phyloP scores from a whole-genome alignment of 1,140 invertebrate genomes.

The Vanessa tameamea region DNA sequence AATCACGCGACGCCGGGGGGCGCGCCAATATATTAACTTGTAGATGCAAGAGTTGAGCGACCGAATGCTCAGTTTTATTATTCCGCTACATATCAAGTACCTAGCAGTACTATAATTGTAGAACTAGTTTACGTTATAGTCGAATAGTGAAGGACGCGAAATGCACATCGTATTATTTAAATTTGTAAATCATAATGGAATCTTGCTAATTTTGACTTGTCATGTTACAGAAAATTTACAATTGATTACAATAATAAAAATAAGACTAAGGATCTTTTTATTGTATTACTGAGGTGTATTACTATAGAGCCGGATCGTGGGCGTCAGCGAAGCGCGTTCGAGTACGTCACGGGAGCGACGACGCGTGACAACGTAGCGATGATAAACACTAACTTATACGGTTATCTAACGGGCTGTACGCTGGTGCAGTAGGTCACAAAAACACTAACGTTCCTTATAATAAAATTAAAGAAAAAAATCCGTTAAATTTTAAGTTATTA shows the following conservation, averaged over 20 bases:
- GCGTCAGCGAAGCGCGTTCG: neutral
- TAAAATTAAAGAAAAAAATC: neutral
- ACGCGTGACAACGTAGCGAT: conserved; percentile 25
- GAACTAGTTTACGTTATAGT: too few relatives aligned
- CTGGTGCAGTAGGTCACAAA: conserved; percentile 18
- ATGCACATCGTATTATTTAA: too few relatives aligned
- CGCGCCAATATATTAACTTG: neutral
- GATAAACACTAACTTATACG: conserved; percentile 21
- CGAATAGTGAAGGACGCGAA: too few relatives aligned
- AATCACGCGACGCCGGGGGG: conserved; percentile 16
- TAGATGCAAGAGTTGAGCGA: conserved; percentile 15
- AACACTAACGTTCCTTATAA: neutral
- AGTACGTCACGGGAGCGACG: conserved; percentile 16
- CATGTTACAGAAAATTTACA: too few relatives aligned
- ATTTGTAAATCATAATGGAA: too few relatives aligned
- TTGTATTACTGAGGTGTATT: neutral
- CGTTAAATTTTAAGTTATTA: neutral
- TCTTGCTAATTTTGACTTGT: too few relatives aligned
- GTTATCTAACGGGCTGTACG: conserved; percentile 29
- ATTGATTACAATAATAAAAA: too few relatives aligned
- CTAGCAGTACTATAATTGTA: too few relatives aligned
- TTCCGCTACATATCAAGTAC: too few relatives aligned
- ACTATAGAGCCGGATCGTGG: neutral
- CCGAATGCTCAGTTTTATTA: conserved; percentile 14
- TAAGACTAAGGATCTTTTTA: too few relatives aligned